phyloP scores from a whole-genome alignment of 2,888 invertebrate genomes.

The Strigamia maritima region DNA sequence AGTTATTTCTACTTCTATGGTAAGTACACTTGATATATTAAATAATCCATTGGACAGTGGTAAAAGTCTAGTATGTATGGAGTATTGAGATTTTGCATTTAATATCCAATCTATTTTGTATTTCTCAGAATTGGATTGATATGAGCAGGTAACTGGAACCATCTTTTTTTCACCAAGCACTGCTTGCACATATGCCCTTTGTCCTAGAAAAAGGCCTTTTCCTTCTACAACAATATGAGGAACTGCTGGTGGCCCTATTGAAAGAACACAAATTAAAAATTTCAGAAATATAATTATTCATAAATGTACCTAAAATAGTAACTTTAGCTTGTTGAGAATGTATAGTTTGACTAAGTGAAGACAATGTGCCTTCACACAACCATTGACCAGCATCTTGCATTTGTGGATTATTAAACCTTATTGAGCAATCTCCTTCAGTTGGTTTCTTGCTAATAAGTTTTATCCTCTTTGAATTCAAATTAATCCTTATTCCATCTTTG shows the following conservation, averaged over 20 bases:
- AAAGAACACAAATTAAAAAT: neutral
- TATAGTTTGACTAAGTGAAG: neutral
- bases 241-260: neutral
- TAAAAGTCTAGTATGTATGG: neutral
- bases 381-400: neutral
- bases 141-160: neutral
- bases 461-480: neutral
- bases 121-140: neutral
- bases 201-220: neutral
- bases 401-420: neutral
- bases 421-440: constrained; percentile 12
- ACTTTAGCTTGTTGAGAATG: neutral
- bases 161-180: neutral
- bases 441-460: neutral
- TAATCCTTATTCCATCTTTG: neutral
- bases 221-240: neutral
- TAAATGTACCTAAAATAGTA: neutral
- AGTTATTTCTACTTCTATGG: neutral
- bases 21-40: neutral
- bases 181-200: neutral
- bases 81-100: neutral
- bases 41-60: neutral
- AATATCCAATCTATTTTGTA: neutral
- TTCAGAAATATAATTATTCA: no score
- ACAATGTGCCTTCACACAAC: neutral